Evolutionary conservation across 1,140 invertebrate genomes (phyloP).

Genomic region (Leptinotarsa lineolata): DNA sequence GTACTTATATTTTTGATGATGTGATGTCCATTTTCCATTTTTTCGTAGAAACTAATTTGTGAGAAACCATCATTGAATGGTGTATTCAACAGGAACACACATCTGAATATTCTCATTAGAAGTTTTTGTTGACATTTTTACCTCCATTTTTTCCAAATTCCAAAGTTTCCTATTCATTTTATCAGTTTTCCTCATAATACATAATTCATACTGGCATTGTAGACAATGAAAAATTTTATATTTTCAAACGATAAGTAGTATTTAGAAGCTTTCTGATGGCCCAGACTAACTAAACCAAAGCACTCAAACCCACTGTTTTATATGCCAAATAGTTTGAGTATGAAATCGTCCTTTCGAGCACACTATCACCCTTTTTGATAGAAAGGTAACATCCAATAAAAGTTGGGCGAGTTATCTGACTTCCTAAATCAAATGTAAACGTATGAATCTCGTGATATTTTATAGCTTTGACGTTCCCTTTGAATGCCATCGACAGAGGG

Average conservation of each 20-base stretch:
- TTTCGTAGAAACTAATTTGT: too few relatives aligned
- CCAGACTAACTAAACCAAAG: not conserved
- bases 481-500: conserved; percentile 17
- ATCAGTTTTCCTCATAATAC: not conserved
- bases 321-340: not conserved
- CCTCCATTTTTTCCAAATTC: too few relatives aligned
- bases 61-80: too few relatives aligned
- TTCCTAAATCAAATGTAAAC: conserved; percentile 25
- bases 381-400: conserved; percentile 24
- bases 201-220: not conserved
- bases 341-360: conserved; percentile 14
- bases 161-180: too few relatives aligned
- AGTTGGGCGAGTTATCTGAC: conserved; percentile 22
- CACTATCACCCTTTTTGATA: not conserved
- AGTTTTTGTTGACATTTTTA: too few relatives aligned
- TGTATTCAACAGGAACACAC: too few relatives aligned
- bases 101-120: too few relatives aligned
- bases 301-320: not conserved
- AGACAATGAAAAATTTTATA: not conserved
- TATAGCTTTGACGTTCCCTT: conserved; percentile 24
- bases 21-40: too few relatives aligned
- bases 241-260: not conserved
- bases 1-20: too few relatives aligned
- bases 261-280: not conserved
- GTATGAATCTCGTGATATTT: conserved; percentile 24